Base-by-base conservation (phyloP, 2,113 vertebrate species). In the Ifrita kowaldi region DNA sequence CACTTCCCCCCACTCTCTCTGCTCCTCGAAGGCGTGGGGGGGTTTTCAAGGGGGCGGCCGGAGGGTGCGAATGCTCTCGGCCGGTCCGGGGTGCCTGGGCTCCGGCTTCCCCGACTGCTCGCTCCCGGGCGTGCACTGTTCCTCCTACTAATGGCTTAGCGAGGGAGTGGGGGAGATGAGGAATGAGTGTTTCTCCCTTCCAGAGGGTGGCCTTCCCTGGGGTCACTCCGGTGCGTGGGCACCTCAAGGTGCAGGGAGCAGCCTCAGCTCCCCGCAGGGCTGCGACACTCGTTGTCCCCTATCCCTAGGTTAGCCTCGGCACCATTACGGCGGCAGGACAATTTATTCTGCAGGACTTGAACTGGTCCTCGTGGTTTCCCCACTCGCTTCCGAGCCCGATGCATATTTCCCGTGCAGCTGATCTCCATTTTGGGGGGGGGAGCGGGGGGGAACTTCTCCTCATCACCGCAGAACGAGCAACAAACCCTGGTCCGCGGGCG, bases 1-100 rank as follows among this genome's bases (percentile, higher is more conserved):
- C 93, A 90, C 93, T 97, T 96, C 84, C 94, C 95, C 93, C 73
- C 65, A 65, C 56, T 69, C 84, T 47, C 69, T 77, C 69, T 26
- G 60, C 78, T 78, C 69, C 81, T 70, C 77, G 8, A 69, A 87
- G 71, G 53, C 11, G 4, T 18, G 30, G 47, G n/a, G 44, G 44
- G 14, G 16, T 12, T 62, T 77, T 60, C 84, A 28, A 60, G 71
- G 68, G 71, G 55, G 71, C 17, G 30, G 35, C 87, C 18, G 33
- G 62, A 90, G 83, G 59, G 56, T 28, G 47, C 77, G 41, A 76
- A 78, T 85, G 53, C 57, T 55, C 46, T 28, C 16, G 41, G 62
- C 32, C 67, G 22, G 44, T 26, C 68, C 16, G 13, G 49, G 73
- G 67, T 55, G 23, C 78, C 22, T 23, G 17, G 19, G 21, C 7